Percentiles rank a stretch among this genome's conserved stretches.
Evolutionary conservation across 2,888 invertebrate species (phyloP).

Genomic region (Phortica magna): DNA sequence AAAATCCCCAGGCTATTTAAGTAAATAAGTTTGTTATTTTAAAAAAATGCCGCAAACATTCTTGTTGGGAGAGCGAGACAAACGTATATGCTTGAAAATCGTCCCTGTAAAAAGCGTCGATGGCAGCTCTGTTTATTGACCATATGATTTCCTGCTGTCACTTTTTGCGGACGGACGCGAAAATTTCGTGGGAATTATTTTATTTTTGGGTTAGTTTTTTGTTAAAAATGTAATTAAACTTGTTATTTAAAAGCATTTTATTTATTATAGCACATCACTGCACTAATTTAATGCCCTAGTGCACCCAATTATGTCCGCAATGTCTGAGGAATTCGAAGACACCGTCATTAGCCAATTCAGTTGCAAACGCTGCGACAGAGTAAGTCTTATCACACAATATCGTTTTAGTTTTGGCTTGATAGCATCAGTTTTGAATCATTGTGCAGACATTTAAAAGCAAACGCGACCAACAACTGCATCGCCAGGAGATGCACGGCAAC

Average conservation of each 20-base stretch:
- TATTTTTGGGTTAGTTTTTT: conserved; percentile 52
- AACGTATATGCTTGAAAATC: neutral
- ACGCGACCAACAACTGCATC: conserved; percentile 76
- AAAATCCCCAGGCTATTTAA: no score
- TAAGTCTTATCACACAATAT: conserved; percentile 47
- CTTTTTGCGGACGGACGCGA: conserved; percentile 26
- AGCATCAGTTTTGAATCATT: neutral
- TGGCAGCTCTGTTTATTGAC: neutral
- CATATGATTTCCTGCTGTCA: conserved; percentile 30
- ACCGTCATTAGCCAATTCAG: conserved; percentile 63
- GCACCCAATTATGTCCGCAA: conserved; percentile 53
- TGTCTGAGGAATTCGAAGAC: conserved; percentile 66
- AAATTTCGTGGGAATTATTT: neutral
- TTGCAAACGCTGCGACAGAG: conserved; percentile 67
- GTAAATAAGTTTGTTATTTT: no score
- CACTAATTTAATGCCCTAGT: conserved; percentile 61
- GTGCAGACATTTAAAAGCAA: conserved; percentile 74
- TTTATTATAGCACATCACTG: conserved; percentile 40
- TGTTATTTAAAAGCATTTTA: conserved; percentile 19
- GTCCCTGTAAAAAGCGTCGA: neutral
- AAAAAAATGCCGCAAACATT: no score
- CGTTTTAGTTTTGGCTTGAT: neutral
- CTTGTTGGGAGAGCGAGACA: neutral
- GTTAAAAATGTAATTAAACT: neutral
- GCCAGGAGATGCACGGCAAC: conserved; percentile 74